Evolutionary conservation across 1,140 invertebrate genomes (phyloP).

Genomic region (Colletes gigas): DNA sequence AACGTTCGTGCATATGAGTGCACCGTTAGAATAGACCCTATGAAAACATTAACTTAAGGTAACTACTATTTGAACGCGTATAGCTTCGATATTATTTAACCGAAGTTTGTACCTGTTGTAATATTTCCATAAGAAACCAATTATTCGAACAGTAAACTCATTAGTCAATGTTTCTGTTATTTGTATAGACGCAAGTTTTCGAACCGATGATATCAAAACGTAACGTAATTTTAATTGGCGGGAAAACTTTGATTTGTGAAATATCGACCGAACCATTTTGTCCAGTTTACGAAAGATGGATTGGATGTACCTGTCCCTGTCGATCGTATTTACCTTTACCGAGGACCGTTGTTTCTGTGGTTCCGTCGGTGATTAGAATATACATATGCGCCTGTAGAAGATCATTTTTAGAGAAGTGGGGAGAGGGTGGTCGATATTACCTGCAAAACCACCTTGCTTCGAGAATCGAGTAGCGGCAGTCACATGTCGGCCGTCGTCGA

Average conservation of each 20-base stretch:
- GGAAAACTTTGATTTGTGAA: not conserved
- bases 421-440: slow-evolving; percentile 74
- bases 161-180: not conserved
- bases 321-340: not conserved
- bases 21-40: slow-evolving; percentile 9
- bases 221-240: slow-evolving; percentile 23
- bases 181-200: too few species aligned
- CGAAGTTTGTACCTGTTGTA: too few species aligned
- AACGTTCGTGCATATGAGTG: not conserved
- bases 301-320: not conserved
- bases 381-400: slow-evolving; percentile 16
- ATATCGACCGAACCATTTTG: not conserved
- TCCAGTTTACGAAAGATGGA: not conserved
- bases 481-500: slow-evolving; percentile 68
- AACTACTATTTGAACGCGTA: too few species aligned
- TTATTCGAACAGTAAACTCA: not conserved
- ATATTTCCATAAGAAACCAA: too few species aligned
- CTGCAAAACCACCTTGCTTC: slow-evolving; percentile 66
- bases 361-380: slow-evolving; percentile 1
- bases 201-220: not conserved
- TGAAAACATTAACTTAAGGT: not conserved
- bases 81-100: too few species aligned
- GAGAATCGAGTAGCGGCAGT: slow-evolving; percentile 70
- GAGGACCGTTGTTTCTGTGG: not conserved
- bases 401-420: slow-evolving; percentile 62